Percentiles rank a stretch among this genome's conserved stretches.
These are phyloP conservation scores for Nebria ingens DNA, from an alignment of 1,140 invertebrate genomes.

Conservation along the genomic window DNA sequence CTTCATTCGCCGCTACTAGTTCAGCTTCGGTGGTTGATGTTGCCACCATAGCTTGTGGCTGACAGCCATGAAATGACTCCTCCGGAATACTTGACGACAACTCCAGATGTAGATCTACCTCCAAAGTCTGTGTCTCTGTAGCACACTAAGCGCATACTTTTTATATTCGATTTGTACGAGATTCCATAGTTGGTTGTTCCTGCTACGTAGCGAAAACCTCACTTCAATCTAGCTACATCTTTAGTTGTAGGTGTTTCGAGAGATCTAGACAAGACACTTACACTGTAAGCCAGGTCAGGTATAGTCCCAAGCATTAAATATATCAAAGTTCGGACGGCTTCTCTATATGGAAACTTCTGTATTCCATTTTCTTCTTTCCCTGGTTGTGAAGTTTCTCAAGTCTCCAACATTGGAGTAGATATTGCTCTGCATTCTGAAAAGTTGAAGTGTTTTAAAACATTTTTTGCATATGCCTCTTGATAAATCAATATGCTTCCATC, in stretches of 20 bases:
- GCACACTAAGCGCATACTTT: slow-evolving; percentile 16
- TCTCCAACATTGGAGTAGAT: slow-evolving; percentile 25
- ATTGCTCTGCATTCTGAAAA: slow-evolving; percentile 29
- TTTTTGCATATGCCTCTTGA: slow-evolving; percentile 29
- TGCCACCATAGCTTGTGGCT: slow-evolving; percentile 27
- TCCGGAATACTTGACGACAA: slow-evolving; percentile 20
- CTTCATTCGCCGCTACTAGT: slow-evolving; percentile 33
- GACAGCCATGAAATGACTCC: slow-evolving; percentile 28
- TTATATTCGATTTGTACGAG: slow-evolving; percentile 18
- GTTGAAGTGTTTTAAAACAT: slow-evolving; percentile 28
- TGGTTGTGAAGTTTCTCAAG: slow-evolving; percentile 11
- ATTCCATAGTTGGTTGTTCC: slow-evolving; percentile 24
- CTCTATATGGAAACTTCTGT: slow-evolving; percentile 25
- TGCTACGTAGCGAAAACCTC: slow-evolving; percentile 25
- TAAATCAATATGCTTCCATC: slow-evolving; percentile 14
- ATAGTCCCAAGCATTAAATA: slow-evolving; percentile 31
- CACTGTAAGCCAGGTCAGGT: slow-evolving; percentile 31
- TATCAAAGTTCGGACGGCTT: slow-evolving; percentile 31
- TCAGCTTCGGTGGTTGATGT: slow-evolving; percentile 36
- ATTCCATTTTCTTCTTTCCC: slow-evolving; percentile 13
- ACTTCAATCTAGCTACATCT: slow-evolving; percentile 26
- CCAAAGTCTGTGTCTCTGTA: slow-evolving; percentile 31
- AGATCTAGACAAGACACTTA: slow-evolving; percentile 27
- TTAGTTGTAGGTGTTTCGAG: slow-evolving; percentile 29
- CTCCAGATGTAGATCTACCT: slow-evolving; percentile 26